Evolutionary conservation across 2,113 vertebrate species (phyloP).

Genomic region (Pelecanus crispus): DNA sequence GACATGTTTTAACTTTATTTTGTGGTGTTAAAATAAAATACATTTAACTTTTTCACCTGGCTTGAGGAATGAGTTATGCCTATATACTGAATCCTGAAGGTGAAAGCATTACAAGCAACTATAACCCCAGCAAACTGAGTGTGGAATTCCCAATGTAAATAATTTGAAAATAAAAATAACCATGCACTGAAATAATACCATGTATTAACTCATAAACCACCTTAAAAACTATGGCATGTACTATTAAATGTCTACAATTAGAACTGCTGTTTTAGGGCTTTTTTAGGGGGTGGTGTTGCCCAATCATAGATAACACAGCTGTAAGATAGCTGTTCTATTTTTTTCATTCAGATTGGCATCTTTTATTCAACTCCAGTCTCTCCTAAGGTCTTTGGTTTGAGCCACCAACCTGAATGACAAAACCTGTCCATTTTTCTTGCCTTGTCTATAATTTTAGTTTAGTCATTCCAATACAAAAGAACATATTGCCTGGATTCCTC

Average conservation of each 20-base stretch:
- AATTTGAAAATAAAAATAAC: neutral
- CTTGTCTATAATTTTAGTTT: neutral
- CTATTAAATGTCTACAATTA: neutral
- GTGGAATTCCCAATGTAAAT: neutral
- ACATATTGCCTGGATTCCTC: neutral
- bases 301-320: neutral
- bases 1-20: neutral
- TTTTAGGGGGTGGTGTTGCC: neutral
- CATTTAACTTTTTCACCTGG: neutral
- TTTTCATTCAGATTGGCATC: neutral
- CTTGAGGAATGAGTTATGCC: neutral
- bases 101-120: neutral
- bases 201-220: neutral
- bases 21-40: neutral
- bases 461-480: neutral
- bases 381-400: neutral
- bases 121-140: neutral
- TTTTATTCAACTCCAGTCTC: neutral
- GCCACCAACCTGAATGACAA: neutral
- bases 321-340: neutral
- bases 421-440: accelerated
- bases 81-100: neutral
- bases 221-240: neutral
- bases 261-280: neutral
- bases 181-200: neutral